Evolutionary conservation across 2,888 invertebrate species (phyloP).

Genomic region (Eristalis pertinax): DNA sequence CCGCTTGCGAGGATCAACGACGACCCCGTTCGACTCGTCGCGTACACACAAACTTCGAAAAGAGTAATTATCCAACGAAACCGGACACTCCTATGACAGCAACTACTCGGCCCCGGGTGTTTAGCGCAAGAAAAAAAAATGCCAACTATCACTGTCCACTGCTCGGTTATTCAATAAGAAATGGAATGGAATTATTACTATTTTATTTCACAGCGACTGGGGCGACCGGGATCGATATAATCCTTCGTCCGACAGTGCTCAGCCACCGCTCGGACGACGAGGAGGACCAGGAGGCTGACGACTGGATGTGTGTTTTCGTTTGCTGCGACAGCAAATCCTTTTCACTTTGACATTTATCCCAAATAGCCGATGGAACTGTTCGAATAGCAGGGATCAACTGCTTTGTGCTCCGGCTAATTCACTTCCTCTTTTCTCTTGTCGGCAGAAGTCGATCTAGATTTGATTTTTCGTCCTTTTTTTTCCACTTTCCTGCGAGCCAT

Average conservation of each 20-base stretch:
- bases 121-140: constrained; percentile 38
- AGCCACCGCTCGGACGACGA: not conserved
- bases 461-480: not conserved
- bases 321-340: constrained; percentile 68
- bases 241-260: constrained; percentile 60
- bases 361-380: constrained; percentile 68
- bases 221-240: constrained; percentile 59
- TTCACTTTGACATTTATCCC: constrained; percentile 72
- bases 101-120: constrained; percentile 59
- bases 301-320: constrained; percentile 13
- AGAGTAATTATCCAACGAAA: constrained; percentile 65
- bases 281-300: too few species aligned
- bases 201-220: constrained; percentile 48
- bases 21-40: not conserved
- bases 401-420: constrained; percentile 69
- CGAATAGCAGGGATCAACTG: constrained; percentile 69
- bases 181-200: constrained; percentile 67
- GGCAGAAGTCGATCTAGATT: constrained; percentile 63
- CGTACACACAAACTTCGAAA: not conserved
- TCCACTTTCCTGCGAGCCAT: constrained; percentile 7
- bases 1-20: not conserved
- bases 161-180: constrained; percentile 59
- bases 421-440: constrained; percentile 53
- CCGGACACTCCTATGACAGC: constrained; percentile 62
- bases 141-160: constrained; percentile 21